These are phyloP conservation scores for Corella eumyota DNA, from an alignment of 23 tunicate genomes.

Conservation along the genomic window DNA sequence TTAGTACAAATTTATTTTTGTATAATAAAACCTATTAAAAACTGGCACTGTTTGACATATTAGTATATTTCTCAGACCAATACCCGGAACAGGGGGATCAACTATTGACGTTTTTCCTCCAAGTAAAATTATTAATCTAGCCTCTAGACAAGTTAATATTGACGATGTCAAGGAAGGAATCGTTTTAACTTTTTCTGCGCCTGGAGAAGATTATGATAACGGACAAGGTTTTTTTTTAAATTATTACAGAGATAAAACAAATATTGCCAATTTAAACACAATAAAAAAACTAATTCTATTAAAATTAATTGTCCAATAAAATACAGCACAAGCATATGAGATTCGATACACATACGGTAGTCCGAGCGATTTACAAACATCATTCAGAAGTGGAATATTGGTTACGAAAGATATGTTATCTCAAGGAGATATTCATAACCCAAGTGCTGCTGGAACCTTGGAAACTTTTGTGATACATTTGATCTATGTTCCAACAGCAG, in stretches of 20 bases:
- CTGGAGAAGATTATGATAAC: conserved; percentile 56
- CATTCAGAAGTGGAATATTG: conserved; percentile 2
- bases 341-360: conserved; percentile 33
- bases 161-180: conserved; percentile 30
- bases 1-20: no score
- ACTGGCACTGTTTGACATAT: no score
- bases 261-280: no score
- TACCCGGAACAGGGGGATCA: no score
- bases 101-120: conserved; percentile 37
- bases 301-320: no score
- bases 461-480: conserved; percentile 18
- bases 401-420: conserved; percentile 1
- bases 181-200: conserved; percentile 49
- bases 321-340: conserved; percentile 23
- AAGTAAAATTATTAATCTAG: conserved; percentile 47
- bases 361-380: conserved; percentile 9
- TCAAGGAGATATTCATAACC: conserved; percentile 14
- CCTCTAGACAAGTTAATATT: conserved; percentile 20
- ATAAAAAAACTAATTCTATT: no score
- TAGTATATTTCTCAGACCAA: not conserved
- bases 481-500: conserved; percentile 32
- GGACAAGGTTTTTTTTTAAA: conserved; percentile 89
- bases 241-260: no score
- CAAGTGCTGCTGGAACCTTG: conserved; percentile 18
- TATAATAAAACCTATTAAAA: no score